phyloP scores from a whole-genome alignment of 2,888 invertebrate genomes.

The Drosophila histrio region DNA sequence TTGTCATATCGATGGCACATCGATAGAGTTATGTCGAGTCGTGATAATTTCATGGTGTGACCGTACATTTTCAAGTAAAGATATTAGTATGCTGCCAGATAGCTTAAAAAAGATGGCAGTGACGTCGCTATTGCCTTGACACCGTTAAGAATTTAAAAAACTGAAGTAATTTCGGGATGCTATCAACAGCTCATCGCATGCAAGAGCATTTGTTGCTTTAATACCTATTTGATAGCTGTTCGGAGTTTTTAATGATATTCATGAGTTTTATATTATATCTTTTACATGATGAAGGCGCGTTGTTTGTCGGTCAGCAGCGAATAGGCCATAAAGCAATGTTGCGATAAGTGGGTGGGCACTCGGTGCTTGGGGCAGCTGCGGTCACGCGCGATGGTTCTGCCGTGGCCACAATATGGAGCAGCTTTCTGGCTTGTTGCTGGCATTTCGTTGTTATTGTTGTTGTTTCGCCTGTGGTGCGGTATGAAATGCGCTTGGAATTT shows the following conservation, averaged over 20 bases:
- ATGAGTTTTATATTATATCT: conserved; percentile 59
- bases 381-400: conserved; percentile 65
- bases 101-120: not conserved
- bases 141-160: conserved; percentile 23
- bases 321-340: conserved; percentile 49
- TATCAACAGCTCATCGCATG: conserved; percentile 27
- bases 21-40: not conserved
- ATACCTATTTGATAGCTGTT: conserved; percentile 46
- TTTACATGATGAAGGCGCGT: conserved; percentile 55
- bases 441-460: conserved; percentile 33
- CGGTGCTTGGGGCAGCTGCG: conserved; percentile 58
- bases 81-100: conserved; percentile 10
- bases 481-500: conserved; percentile 81
- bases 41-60: conserved; percentile 1
- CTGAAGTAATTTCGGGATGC: conserved; percentile 13
- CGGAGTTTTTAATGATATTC: conserved; percentile 66
- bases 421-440: conserved; percentile 55
- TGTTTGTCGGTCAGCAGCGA: conserved; percentile 36
- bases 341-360: conserved; percentile 59
- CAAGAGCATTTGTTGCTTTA: conserved; percentile 40
- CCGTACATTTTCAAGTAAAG: not conserved
- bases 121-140: conserved; percentile 1
- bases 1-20: not conserved
- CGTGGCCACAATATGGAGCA: conserved; percentile 64
- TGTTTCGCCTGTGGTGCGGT: conserved; percentile 65